Evolutionary conservation across 2,113 vertebrate species (phyloP).

Genomic region (Centrocercus urophasianus): DNA sequence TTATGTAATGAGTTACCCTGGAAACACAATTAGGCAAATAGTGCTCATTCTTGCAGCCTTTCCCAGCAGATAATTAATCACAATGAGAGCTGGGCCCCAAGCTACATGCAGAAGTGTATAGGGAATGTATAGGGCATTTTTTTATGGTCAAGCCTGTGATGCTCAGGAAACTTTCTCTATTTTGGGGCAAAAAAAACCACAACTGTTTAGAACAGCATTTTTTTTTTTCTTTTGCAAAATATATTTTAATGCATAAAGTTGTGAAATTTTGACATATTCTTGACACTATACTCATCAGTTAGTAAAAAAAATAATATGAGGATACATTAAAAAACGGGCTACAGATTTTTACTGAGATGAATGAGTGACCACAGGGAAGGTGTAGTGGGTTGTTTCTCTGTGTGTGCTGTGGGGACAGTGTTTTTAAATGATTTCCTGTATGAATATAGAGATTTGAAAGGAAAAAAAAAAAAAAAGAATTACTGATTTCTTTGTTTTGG

Average conservation of each 20-base stretch:
- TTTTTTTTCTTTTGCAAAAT: neutral
- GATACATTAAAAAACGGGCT: neutral
- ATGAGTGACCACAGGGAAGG: neutral
- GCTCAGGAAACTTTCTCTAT: neutral
- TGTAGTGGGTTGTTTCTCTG: neutral
- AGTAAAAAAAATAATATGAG: neutral
- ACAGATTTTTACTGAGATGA: neutral
- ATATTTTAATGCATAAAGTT: neutral
- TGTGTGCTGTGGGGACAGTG: neutral
- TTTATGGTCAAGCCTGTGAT: neutral
- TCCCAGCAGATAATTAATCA: conserved; percentile 67
- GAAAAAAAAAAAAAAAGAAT: neutral
- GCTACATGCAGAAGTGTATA: conserved; percentile 16
- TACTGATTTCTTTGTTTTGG: neutral
- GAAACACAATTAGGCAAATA: conserved; percentile 62
- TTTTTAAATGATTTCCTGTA: neutral
- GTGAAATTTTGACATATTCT: neutral
- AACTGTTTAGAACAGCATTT: neutral
- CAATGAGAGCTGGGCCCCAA: conserved; percentile 54
- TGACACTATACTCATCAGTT: accelerated
- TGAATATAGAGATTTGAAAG: neutral
- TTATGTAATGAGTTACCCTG: conserved; percentile 61
- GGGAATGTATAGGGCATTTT: neutral
- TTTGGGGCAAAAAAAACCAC: neutral
- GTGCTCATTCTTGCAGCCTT: conserved; percentile 42